These are phyloP conservation scores for Phortica okadai DNA, from an alignment of 2,888 invertebrate species.

Conservation along the genomic window DNA sequence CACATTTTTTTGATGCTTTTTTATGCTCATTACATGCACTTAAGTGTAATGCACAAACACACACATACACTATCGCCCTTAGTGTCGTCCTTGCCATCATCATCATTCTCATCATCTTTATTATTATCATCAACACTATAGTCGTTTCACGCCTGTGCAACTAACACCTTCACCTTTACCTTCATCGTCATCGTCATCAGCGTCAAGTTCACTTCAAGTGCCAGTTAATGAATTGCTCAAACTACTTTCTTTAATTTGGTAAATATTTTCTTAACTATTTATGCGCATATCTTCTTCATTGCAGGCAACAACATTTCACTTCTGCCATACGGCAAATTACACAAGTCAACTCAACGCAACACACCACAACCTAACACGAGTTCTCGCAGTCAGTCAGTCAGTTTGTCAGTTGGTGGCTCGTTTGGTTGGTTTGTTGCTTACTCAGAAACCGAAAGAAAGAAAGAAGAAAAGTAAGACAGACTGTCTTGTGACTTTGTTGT, in stretches of 20 bases:
- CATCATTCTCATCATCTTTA: background rate
- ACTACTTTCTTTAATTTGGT: constrained; percentile 11
- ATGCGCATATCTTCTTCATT: constrained; percentile 39
- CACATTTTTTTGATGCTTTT: constrained; percentile 16
- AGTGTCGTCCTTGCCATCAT: background rate
- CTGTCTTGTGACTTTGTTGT: constrained; percentile 44
- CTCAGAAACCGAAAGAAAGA: background rate
- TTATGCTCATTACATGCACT: constrained; percentile 26
- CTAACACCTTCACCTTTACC: background rate
- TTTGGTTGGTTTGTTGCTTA: background rate
- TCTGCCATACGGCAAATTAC: background rate
- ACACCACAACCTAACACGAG: background rate
- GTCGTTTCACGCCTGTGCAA: background rate
- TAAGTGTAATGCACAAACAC: constrained; percentile 16
- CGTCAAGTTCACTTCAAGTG: constrained; percentile 4
- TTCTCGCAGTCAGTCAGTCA: background rate
- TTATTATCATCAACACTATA: background rate
- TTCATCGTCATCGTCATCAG: background rate
- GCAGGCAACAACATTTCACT: background rate
- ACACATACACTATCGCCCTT: constrained; percentile 37
- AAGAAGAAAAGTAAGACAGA: background rate
- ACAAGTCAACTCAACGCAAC: background rate
- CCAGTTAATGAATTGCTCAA: constrained; percentile 49
- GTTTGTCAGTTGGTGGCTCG: background rate
- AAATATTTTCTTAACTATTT: background rate